Base-by-base conservation (phyloP, 2,113 vertebrate genomes). In the Triplophysa tibetana region DNA sequence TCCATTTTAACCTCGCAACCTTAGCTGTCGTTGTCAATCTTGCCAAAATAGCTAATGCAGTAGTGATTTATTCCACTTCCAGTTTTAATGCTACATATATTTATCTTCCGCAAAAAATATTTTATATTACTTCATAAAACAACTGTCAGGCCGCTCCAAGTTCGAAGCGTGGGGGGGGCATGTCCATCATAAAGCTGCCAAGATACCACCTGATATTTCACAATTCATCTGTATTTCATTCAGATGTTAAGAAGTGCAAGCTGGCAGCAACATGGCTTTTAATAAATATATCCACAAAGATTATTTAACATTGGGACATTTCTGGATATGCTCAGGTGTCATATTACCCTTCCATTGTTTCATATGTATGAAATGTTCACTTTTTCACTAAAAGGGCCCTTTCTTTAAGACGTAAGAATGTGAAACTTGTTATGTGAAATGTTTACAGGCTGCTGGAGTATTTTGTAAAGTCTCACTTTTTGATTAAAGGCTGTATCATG, bases 131-230 rank as follows among this genome's bases (percentile, higher is more conserved):
- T 21, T 19, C 29, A 54, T 43, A 68, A 45, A 61, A 70, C 66
- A 73, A 54, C 75, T 75, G 58, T 83, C 80, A 84, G 70, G 77
- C 69, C 82, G 62, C 80, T 84, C 78, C 70, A 38, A 75, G 70
- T 65, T 61, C 19, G 2, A 58, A 8, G 10, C 5, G 7, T 1
- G 33, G 33, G 33, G 33, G 33, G 33, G 7, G 5, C 33, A 38
- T 38, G 33, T 38, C 33, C 33, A 38, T 8, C 12, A 45, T 12
- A 45, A 45, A 11, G 43, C 43, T 45, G 43, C 9, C 11, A 45
- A 45, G 11, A 45, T 12, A 45, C 70, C 77, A 80, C 85, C 87
- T 81, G 68, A 69, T 76, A 70, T 67, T 67, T 80, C 73, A 50
- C 76, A 74, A 66, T 54, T 50, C 82, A 21, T 75, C 10, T 45